These are phyloP conservation scores for Microcebus lehilahytsara DNA, from an alignment of 2,113 vertebrate genomes.

Conservation along the genomic window DNA sequence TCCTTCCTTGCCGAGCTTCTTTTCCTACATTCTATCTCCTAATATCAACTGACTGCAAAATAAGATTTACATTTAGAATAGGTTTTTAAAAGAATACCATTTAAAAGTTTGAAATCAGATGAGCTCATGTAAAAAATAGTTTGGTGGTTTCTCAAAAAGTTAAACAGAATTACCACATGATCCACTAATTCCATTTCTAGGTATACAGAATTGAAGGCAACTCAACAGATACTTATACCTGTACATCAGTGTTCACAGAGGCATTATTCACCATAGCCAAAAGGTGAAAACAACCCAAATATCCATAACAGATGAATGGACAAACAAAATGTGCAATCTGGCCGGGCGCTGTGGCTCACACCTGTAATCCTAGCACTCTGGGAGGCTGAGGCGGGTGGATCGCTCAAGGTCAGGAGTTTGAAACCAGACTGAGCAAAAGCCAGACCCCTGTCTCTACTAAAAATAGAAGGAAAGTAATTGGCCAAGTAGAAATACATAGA, in stretches of 20 bases:
- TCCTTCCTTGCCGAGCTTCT: neutral
- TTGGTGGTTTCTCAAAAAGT: neutral
- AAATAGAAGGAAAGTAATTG: too few species aligned
- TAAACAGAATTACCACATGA: neutral
- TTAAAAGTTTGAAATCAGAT: neutral
- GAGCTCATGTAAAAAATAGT: too few species aligned
- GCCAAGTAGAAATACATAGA: too few species aligned
- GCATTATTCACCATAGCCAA: neutral
- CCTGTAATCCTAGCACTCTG: too few species aligned
- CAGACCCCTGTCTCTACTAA: too few species aligned
- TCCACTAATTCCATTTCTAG: neutral
- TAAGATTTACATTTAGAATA: neutral
- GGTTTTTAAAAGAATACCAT: neutral
- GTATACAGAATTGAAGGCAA: neutral
- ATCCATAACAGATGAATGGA: neutral
- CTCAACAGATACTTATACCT: neutral
- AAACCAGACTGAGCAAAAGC: too few species aligned
- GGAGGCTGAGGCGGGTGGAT: too few species aligned
- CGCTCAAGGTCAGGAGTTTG: too few species aligned
- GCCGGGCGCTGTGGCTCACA: too few species aligned
- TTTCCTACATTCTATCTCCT: neutral
- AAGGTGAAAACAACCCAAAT: neutral
- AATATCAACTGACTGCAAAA: neutral
- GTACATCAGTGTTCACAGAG: neutral
- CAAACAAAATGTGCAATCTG: neutral